Evolutionary conservation across 64 coral and sea anemone genomes (phyloP).

Genomic region (Montipora foliosa): DNA sequence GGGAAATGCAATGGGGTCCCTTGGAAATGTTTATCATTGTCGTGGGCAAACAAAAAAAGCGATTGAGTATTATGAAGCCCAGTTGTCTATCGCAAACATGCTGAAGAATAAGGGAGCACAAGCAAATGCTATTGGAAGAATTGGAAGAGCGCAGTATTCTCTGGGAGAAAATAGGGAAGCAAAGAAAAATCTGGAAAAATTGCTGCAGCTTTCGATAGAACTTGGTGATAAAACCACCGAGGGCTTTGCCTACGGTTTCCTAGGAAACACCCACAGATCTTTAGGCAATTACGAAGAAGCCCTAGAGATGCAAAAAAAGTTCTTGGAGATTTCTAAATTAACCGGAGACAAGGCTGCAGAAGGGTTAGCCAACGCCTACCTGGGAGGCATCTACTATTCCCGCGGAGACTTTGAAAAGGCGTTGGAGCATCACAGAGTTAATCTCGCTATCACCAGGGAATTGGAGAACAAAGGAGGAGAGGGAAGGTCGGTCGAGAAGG

Average conservation of each 20-base stretch:
- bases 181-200: slow-evolving; percentile 22
- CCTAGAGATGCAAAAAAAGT: slow-evolving; percentile 9
- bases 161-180: slow-evolving; percentile 4
- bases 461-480: background rate
- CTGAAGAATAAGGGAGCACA: background rate
- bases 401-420: slow-evolving; percentile 14
- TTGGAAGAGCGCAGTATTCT: slow-evolving; percentile 14
- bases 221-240: slow-evolving; percentile 12
- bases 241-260: slow-evolving; percentile 21
- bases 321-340: background rate
- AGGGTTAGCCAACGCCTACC: slow-evolving; percentile 1
- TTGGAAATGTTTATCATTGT: slow-evolving; percentile 47
- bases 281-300: slow-evolving; percentile 47
- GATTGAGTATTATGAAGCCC: slow-evolving; percentile 16
- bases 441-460: background rate
- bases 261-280: slow-evolving; percentile 17
- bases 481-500: slow-evolving; percentile 25
- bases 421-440: background rate
- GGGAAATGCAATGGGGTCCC: slow-evolving; percentile 1
- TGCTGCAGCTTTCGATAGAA: background rate
- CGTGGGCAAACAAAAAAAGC: background rate
- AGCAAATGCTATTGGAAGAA: background rate
- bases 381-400: slow-evolving; percentile 22
- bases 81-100: background rate
- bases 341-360: slow-evolving; percentile 30